A percentile compares a stretch with the other conserved stretches of the same genome.
Evolutionary conservation across 2,797 vertebrate species (phyloP).

Genomic region (Forpus xanthops): DNA sequence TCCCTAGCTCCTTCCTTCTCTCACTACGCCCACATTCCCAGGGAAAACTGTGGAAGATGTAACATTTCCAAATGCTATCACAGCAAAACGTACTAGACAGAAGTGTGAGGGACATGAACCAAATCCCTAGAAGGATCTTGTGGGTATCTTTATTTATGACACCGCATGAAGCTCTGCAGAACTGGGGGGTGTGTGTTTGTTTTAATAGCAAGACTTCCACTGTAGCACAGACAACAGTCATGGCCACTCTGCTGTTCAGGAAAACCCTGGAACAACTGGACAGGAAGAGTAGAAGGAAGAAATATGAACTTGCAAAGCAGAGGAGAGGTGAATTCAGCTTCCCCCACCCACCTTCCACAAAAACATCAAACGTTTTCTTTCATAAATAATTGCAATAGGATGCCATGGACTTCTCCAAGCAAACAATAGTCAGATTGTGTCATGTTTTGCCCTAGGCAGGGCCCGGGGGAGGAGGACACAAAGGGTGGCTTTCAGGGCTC

Average conservation of each 20-base stretch:
- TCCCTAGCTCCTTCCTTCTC: conserved; percentile 11
- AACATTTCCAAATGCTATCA: conserved; percentile 15
- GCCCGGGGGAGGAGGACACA: conserved; percentile 74
- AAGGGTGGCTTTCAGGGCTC: conserved; percentile 83
- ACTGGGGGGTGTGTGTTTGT: background rate
- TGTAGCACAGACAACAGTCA: background rate
- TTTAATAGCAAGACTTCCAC: background rate
- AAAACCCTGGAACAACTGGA: background rate
- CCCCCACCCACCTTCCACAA: conserved; percentile 65
- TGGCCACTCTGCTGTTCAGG: background rate
- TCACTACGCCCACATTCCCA: background rate
- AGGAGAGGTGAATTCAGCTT: conserved; percentile 37
- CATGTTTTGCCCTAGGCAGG: conserved; percentile 79
- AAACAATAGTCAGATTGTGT: conserved; percentile 90
- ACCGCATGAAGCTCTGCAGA: background rate
- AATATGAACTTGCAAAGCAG: background rate
- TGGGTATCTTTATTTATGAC: background rate
- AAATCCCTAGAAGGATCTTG: background rate
- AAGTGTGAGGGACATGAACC: background rate
- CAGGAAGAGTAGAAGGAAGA: conserved; percentile 24
- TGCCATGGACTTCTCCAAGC: conserved; percentile 80
- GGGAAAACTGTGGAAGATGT: conserved; percentile 5
- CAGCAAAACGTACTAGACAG: conserved; percentile 8
- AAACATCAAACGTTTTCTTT: conserved; percentile 87
- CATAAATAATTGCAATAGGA: conserved; percentile 92